These are phyloP conservation scores for Echeneis naucrates DNA, from an alignment of 2,797 vertebrate genomes.

Conservation along the genomic window DNA sequence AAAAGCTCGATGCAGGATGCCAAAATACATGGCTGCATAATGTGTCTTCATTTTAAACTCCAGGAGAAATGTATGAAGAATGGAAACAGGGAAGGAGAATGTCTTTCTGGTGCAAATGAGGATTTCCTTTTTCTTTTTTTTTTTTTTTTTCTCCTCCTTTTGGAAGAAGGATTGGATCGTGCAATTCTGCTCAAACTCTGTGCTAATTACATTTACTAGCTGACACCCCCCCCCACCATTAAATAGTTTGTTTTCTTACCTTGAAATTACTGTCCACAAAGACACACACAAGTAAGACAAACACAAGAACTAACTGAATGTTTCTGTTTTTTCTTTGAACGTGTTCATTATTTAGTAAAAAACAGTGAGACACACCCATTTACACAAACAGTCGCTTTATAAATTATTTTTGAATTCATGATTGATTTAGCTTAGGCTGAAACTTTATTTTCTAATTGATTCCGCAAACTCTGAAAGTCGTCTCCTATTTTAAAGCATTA, in stretches of 20 bases:
- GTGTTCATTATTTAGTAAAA: slow-evolving; percentile 2
- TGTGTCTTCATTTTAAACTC: slow-evolving; percentile 49
- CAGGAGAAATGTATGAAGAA: slow-evolving; percentile 45
- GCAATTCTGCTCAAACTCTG: slow-evolving; percentile 26
- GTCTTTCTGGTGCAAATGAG: slow-evolving; percentile 56
- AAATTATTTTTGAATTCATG: slow-evolving; percentile 5
- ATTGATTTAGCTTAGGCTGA: slow-evolving; percentile 31
- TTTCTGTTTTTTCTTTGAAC: not conserved
- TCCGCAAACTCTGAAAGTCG: slow-evolving; percentile 39
- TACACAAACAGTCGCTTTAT: not conserved
- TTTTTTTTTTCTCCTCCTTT: too few relatives aligned
- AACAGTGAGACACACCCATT: not conserved
- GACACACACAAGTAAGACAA: not conserved
- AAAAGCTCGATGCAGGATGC: slow-evolving; percentile 56
- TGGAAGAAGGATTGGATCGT: slow-evolving; percentile 20
- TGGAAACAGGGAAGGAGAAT: slow-evolving; percentile 46
- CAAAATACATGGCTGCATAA: slow-evolving; percentile 56
- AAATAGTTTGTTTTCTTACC: slow-evolving; percentile 35
- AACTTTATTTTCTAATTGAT: slow-evolving; percentile 35
- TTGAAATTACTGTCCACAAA: slow-evolving; percentile 31
- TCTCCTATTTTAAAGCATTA: slow-evolving; percentile 35
- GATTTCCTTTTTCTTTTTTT: slow-evolving; percentile 35
- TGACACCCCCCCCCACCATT: slow-evolving; percentile 18
- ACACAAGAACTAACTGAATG: not conserved
- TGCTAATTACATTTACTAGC: slow-evolving; percentile 62